Conservation (phyloP, 2,888 invertebrate genomes). For the Drosophila helvetica region DNA sequence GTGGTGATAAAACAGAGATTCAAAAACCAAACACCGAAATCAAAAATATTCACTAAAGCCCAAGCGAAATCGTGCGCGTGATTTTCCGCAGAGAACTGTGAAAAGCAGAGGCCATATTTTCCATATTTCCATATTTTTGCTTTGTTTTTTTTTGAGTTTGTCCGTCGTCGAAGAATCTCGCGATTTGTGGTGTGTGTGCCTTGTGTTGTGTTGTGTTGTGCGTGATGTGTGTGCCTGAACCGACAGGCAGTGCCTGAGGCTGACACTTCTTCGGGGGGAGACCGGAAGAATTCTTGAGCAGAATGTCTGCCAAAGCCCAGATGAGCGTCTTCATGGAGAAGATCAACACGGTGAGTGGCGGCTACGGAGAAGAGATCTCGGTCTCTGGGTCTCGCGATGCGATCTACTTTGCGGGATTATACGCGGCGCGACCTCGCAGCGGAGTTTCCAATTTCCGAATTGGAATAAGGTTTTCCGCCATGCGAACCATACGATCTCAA, state of each 20-base stretch:
- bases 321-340: slow-evolving; percentile 89
- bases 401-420: slow-evolving; percentile 15
- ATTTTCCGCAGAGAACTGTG: slow-evolving; percentile 4
- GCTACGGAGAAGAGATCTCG: neutral
- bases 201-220: slow-evolving; percentile 20
- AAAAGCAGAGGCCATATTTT: slow-evolving; percentile 1
- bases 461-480: neutral
- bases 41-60: slow-evolving; percentile 6
- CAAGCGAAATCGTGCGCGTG: slow-evolving; percentile 55
- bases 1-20: neutral
- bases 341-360: slow-evolving; percentile 89
- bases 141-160: slow-evolving; percentile 26
- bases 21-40: neutral
- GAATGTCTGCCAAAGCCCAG: slow-evolving; percentile 89
- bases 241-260: neutral
- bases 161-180: slow-evolving; percentile 12
- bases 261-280: neutral
- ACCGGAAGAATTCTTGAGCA: slow-evolving; percentile 23
- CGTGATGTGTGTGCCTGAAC: slow-evolving; percentile 35
- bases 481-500: neutral
- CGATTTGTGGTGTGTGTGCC: slow-evolving; percentile 7
- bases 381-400: slow-evolving; percentile 24
- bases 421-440: neutral
- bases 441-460: neutral
- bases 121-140: slow-evolving; percentile 14